Evolutionary conservation across 2,113 vertebrate species (phyloP).

Genomic region (Phyllopteryx taeniolatus): DNA sequence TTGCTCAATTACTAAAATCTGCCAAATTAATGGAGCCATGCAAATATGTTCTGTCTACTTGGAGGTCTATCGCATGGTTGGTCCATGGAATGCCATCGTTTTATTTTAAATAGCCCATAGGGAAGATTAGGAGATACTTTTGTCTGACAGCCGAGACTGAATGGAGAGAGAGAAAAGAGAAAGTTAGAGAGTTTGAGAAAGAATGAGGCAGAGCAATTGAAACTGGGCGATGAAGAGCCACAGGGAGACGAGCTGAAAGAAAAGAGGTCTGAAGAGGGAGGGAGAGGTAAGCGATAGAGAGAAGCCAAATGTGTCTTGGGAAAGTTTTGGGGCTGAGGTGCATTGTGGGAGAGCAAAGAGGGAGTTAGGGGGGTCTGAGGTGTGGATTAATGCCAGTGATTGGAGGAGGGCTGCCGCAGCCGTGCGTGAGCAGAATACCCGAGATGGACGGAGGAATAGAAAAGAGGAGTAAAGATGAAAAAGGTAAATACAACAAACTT

Average conservation of each 20-base stretch:
- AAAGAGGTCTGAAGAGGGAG: constrained; percentile 54
- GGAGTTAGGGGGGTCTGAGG: constrained; percentile 72
- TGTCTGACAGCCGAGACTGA: constrained; percentile 48
- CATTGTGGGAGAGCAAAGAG: constrained; percentile 72
- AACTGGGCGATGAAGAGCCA: constrained; percentile 59
- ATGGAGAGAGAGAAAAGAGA: constrained; percentile 55
- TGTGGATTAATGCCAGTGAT: constrained; percentile 77
- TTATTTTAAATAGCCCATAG: constrained; percentile 47
- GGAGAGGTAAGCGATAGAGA: constrained; percentile 55
- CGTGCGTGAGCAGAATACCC: constrained; percentile 76
- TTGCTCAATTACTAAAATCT: background rate
- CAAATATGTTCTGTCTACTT: constrained; percentile 5
- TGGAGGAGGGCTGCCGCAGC: constrained; percentile 76
- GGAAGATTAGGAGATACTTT: constrained; percentile 65
- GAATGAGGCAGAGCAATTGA: constrained; percentile 58
- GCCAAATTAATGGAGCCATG: background rate
- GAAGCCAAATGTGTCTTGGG: constrained; percentile 67
- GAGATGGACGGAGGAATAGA: constrained; percentile 32
- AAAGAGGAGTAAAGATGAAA: constrained; percentile 47
- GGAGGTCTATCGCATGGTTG: constrained; percentile 8
- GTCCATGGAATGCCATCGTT: constrained; percentile 17
- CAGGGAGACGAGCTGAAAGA: constrained; percentile 46
- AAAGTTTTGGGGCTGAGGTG: constrained; percentile 77
- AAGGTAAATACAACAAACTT: constrained; percentile 49
- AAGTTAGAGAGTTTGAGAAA: constrained; percentile 58